Percentiles rank a stretch among this genome's conserved stretches.
Evolutionary conservation across 2,888 invertebrate species (phyloP).

Genomic region (Deilephila porcellus): DNA sequence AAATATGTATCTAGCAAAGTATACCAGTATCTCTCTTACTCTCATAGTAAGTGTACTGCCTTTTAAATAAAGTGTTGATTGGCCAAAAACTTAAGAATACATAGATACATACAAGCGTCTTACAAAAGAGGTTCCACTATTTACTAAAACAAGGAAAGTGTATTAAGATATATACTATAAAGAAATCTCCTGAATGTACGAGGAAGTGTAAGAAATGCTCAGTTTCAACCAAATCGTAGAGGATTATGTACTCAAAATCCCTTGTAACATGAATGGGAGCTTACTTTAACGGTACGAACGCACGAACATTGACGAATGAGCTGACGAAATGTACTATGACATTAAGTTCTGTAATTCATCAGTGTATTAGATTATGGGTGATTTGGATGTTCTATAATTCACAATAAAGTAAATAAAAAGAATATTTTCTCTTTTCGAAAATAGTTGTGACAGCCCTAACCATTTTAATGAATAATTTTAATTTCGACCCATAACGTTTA

Average conservation of each 20-base stretch:
- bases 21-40: no score
- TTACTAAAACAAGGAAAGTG: background rate
- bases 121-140: background rate
- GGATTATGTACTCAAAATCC: constrained; percentile 11
- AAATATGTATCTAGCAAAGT: no score
- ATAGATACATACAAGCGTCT: background rate
- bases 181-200: background rate
- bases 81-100: no score
- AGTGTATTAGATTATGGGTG: background rate
- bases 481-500: no score
- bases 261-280: constrained; percentile 7
- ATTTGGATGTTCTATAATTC: background rate
- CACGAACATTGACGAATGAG: background rate
- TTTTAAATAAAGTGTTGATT: no score
- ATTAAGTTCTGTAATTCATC: background rate
- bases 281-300: background rate
- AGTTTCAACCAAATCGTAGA: background rate
- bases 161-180: background rate
- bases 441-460: no score
- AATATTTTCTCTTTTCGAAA: no score
- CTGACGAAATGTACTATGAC: background rate
- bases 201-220: constrained; percentile 3
- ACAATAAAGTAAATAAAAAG: no score
- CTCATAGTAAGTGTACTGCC: no score
- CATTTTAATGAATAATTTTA: no score